Evolutionary conservation across 2,888 invertebrate genomes (phyloP), one percentile per base, ranked within the genome.

Genomic region (Caenorhabditis parvicauda): DNA sequence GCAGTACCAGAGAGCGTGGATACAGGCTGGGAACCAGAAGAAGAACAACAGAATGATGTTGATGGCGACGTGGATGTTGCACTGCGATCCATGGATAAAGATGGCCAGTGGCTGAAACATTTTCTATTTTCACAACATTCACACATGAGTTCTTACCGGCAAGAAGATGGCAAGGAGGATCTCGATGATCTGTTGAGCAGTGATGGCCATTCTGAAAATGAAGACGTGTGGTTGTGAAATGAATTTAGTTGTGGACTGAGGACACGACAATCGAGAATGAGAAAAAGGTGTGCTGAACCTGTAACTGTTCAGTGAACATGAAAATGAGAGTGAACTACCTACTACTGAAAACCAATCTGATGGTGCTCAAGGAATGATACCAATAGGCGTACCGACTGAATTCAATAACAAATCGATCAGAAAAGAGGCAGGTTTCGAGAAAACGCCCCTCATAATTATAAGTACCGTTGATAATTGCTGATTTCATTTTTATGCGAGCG

Each of bases 101-200:
- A 75, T 70, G 59, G 75, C 75, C 55, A 75, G 55, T 48, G 75
- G 75, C 72, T 75, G 60, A 14, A 72, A 64, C 9, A 41, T 17
- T 41, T 41, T 9, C 9, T 19, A 19, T 14, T 41, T 41, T 41
- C 7, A 14, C 45, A 19, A 3, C 25, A 2, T 29, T 43, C 28
- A n/a, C 38, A 28, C 52, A 37, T 43, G 4, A 2, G 19, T 2
- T 42, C 69, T 58, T 46, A 77, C 77, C 44, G 77, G 76, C 21
- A 77, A 56, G 70, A 77, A 72, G 62, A 77, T 73, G 56, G 74
- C 72, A 47, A 77, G 72, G 54, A 77, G 75, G 32, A 77, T 50
- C 68, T 77, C 77, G 67, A 77, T 76, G 66, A 77, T 76, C 59
- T 73, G 73, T 54, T 75, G 75, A 56, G 68, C 67, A 56, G 68